Conservation (phyloP, 2,888 invertebrate species). For the Drosophila greeni region DNA sequence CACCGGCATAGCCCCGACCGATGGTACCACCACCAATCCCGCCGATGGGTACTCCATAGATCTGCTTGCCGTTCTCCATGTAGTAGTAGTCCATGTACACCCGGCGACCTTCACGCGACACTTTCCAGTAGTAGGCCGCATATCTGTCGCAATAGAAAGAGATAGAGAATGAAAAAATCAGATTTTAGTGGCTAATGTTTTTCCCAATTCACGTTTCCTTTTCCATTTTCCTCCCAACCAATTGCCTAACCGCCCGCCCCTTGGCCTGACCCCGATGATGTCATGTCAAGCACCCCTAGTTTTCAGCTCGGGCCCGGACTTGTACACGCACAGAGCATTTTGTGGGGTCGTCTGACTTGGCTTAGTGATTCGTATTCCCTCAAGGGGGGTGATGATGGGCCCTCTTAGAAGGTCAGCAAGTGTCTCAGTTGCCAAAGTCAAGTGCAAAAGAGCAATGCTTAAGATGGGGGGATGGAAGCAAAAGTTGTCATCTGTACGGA, state of each 20-base stretch:
- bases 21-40: constrained; percentile 88
- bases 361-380: constrained; percentile 25
- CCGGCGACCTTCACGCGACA: constrained; percentile 82
- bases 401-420: constrained; percentile 49
- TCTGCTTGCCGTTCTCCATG: constrained; percentile 86
- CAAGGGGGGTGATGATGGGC: constrained; percentile 16
- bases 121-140: constrained; percentile 84
- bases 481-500: constrained; percentile 7
- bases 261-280: constrained; percentile 49
- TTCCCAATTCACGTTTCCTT: constrained; percentile 14
- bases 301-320: constrained; percentile 21
- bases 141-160: constrained; percentile 81
- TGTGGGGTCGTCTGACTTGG: constrained; percentile 27
- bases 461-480: neutral
- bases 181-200: constrained; percentile 36
- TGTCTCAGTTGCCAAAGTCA: constrained; percentile 45
- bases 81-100: constrained; percentile 90
- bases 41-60: constrained; percentile 93
- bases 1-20: constrained; percentile 94
- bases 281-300: constrained; percentile 40
- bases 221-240: constrained; percentile 4
- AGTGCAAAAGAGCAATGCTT: constrained; percentile 46
- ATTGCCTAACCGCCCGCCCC: constrained; percentile 14
- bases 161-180: constrained; percentile 19
- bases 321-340: constrained; percentile 34